phyloP scores from a whole-genome alignment of 2,888 invertebrate species.

The Phanerotoma sp. region DNA sequence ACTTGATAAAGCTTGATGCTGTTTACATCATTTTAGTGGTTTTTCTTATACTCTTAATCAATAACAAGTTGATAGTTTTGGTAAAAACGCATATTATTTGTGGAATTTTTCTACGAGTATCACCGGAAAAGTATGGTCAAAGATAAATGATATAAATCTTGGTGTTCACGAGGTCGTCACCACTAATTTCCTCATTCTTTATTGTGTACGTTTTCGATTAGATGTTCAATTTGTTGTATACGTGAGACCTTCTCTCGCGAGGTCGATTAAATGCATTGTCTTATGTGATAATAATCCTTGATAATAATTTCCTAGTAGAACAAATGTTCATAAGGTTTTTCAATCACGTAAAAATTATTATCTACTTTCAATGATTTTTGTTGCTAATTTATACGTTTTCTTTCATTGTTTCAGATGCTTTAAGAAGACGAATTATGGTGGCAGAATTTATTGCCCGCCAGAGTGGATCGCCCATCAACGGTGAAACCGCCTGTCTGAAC shows the following conservation, averaged over 20 bases:
- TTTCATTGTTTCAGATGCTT: constrained; percentile 50
- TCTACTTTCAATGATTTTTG: no score
- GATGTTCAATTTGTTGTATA: no score
- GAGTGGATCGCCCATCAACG: constrained; percentile 69
- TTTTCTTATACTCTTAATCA: background rate
- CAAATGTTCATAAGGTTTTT: no score
- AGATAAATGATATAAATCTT: constrained; percentile 4
- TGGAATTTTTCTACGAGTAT: background rate
- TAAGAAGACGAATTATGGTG: constrained; percentile 71
- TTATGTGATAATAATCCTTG: constrained; percentile 5
- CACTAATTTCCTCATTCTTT: constrained; percentile 42
- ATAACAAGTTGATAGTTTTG: no score
- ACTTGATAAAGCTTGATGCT: no score
- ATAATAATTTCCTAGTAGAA: background rate
- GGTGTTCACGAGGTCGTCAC: constrained; percentile 10
- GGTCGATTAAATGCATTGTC: constrained; percentile 11
- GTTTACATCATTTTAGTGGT: background rate
- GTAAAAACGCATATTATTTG: background rate
- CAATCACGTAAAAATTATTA: no score
- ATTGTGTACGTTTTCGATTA: constrained; percentile 31
- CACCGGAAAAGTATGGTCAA: constrained; percentile 10
- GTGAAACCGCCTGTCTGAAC: constrained; percentile 67
- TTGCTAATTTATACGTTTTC: background rate
- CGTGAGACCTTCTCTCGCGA: constrained; percentile 4
- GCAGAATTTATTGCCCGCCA: constrained; percentile 81